These are phyloP conservation scores for Scytalopus superciliaris DNA, from an alignment of 2,113 vertebrate species.

Conservation along the genomic window DNA sequence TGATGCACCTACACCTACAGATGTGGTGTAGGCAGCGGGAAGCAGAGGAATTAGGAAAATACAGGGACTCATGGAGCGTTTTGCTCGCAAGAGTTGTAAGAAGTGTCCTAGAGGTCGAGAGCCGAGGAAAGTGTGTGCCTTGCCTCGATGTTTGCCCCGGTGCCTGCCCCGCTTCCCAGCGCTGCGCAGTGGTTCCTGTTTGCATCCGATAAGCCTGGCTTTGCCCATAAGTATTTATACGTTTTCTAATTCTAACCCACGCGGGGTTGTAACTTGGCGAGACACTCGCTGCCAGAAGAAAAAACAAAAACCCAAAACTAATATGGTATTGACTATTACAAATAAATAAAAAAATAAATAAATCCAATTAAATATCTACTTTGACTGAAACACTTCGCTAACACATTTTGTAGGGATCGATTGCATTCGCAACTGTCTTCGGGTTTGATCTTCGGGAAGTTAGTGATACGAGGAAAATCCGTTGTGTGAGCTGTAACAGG, in stretches of 20 bases:
- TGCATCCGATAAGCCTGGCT: neutral
- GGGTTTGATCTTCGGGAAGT: neutral
- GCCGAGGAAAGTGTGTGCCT: neutral
- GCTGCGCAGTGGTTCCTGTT: neutral
- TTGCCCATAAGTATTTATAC: neutral
- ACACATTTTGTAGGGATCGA: neutral
- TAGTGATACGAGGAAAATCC: neutral
- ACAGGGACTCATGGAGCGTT: neutral
- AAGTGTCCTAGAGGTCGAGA: neutral
- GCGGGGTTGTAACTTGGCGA: neutral
- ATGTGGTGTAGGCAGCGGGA: neutral
- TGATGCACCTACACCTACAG: neutral
- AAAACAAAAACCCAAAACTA: neutral
- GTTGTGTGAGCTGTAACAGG: neutral
- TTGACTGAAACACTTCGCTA: neutral
- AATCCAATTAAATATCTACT: neutral
- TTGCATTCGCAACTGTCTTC: neutral
- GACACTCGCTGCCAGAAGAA: no score
- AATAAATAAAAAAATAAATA: neutral
- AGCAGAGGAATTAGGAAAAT: neutral
- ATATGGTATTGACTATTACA: neutral
- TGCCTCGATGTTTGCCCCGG: neutral
- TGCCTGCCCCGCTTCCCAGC: neutral
- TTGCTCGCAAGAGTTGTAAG: neutral
- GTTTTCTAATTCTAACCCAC: neutral